Conservation (phyloP, 2,113 vertebrate genomes). For the Zosterops pallidus region DNA sequence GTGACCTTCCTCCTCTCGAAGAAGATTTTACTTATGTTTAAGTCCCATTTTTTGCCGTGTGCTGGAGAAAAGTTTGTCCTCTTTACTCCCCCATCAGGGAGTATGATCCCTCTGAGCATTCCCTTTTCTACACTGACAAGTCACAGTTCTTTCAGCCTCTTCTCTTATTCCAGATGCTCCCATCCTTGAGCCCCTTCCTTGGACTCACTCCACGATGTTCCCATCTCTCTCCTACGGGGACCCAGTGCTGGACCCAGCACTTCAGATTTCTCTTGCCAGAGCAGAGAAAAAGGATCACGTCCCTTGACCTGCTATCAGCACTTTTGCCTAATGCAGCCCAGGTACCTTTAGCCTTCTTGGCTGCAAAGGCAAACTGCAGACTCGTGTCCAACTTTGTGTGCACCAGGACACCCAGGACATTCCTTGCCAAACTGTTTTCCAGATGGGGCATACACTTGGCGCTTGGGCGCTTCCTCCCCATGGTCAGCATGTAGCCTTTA, state of each 20-base stretch:
- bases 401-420: neutral
- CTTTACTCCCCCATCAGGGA: neutral
- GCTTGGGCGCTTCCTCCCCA: neutral
- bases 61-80: neutral
- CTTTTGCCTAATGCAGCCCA: neutral
- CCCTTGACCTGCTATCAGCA: accelerated
- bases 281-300: neutral
- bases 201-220: neutral
- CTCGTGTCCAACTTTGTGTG: accelerated
- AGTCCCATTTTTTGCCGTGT: neutral
- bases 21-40: neutral
- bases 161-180: neutral
- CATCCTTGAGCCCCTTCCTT: neutral
- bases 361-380: neutral
- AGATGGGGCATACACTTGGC: neutral
- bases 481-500: neutral
- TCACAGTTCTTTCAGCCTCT: neutral
- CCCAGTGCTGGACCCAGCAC: neutral
- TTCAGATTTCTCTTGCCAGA: neutral
- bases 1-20: neutral
- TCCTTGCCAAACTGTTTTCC: neutral
- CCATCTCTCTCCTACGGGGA: accelerated
- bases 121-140: neutral
- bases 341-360: neutral
- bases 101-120: neutral